Evolutionary conservation across 2,797 vertebrate genomes (phyloP).

Genomic region (Dermochelys coriacea): DNA sequence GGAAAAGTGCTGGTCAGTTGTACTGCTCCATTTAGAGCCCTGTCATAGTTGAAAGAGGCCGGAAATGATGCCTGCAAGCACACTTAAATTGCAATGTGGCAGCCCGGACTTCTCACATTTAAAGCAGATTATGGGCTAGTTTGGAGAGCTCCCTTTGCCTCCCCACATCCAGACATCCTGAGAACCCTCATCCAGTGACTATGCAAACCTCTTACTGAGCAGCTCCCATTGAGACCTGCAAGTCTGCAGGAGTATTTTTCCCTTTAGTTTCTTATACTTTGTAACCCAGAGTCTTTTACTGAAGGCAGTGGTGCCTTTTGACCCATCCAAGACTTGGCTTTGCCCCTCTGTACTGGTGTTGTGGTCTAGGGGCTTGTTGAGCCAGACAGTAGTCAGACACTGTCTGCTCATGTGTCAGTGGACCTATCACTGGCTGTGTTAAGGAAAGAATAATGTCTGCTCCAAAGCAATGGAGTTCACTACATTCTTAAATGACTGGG

Average conservation of each 20-base stretch:
- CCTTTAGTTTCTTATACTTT: neutral
- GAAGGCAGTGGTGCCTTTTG: neutral
- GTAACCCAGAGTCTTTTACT: neutral
- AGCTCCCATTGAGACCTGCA: rapidly evolving
- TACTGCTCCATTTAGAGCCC: neutral
- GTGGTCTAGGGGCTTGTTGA: neutral
- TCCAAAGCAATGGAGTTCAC: neutral
- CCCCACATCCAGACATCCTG: too few relatives aligned
- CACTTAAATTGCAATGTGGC: too few relatives aligned
- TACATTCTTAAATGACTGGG: neutral
- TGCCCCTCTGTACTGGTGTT: neutral
- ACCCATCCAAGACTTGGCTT: neutral
- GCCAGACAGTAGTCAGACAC: neutral
- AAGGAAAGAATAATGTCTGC: too few relatives aligned
- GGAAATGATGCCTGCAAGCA: too few relatives aligned
- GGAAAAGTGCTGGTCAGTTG: neutral
- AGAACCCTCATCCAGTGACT: neutral
- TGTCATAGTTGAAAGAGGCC: too few relatives aligned
- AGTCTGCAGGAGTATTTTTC: neutral
- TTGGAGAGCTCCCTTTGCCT: too few relatives aligned
- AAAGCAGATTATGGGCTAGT: too few relatives aligned
- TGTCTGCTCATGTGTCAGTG: neutral
- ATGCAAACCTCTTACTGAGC: neutral
- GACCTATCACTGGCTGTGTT: too few relatives aligned
- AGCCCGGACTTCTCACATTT: too few relatives aligned